Evolutionary conservation across 2,113 vertebrate genomes (phyloP).

Genomic region (Crypturellus undulatus): DNA sequence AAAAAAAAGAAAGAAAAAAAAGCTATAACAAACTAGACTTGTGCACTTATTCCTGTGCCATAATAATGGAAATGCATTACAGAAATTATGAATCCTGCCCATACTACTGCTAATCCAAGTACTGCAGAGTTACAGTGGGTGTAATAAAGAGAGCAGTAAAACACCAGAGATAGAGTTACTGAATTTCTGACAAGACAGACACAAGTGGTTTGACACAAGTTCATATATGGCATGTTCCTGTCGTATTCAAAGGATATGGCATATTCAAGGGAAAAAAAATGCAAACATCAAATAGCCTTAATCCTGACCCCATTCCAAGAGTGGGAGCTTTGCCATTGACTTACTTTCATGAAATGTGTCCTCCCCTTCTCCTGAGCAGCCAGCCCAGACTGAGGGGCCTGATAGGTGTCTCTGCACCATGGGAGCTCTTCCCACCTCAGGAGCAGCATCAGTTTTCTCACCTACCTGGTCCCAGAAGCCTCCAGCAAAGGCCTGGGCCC

Average conservation of each 20-base stretch:
- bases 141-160: not conserved
- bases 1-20: not conserved
- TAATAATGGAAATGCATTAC: not conserved
- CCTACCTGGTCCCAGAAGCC: not conserved
- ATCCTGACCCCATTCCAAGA: not conserved
- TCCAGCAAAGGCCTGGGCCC: not conserved
- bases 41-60: not conserved
- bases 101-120: not conserved
- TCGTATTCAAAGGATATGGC: not conserved
- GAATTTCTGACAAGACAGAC: not conserved
- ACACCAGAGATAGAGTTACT: not conserved
- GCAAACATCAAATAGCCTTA: not conserved
- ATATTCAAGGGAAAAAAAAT: not conserved
- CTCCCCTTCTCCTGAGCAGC: rapidly evolving
- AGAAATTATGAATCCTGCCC: not conserved
- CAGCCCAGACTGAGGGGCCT: not conserved
- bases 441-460: not conserved
- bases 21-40: not conserved
- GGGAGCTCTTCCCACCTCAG: not conserved
- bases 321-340: not conserved
- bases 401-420: not conserved
- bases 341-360: not conserved
- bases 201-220: not conserved
- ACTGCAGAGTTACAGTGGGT: not conserved
- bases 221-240: not conserved